Percentiles rank a stretch among this genome's conserved stretches.
phyloP scores from a whole-genome alignment of 1,140 invertebrate genomes.

The Papilio polyxenes region DNA sequence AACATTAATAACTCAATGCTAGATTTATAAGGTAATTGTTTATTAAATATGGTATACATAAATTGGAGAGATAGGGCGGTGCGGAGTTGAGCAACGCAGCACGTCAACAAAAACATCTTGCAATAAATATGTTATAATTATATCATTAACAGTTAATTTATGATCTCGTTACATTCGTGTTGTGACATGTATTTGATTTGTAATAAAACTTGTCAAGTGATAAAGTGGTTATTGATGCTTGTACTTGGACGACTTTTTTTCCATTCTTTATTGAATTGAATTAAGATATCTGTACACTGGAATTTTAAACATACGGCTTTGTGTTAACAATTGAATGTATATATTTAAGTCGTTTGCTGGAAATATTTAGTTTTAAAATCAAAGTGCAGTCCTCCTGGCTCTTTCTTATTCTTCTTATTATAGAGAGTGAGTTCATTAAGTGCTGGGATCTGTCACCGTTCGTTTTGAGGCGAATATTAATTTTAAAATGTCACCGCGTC shows the following conservation, averaged over 20 bases:
- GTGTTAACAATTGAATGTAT: too few relatives aligned
- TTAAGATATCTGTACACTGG: not conserved
- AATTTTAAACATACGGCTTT: too few relatives aligned
- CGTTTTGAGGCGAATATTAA: conserved; percentile 59
- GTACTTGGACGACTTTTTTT: not conserved
- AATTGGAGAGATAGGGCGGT: conserved; percentile 22
- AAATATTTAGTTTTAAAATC: not conserved
- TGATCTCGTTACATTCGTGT: conserved; percentile 20
- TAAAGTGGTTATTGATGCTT: not conserved
- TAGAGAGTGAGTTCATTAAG: conserved; percentile 43
- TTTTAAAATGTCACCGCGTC: conserved; percentile 62
- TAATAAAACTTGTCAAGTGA: conserved; percentile 20
- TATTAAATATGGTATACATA: conserved; percentile 36
- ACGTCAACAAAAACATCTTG: conserved; percentile 33
- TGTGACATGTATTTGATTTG: conserved; percentile 18
- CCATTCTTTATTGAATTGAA: not conserved
- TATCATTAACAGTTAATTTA: conserved; percentile 31
- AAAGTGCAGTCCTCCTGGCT: not conserved
- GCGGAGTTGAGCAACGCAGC: not conserved
- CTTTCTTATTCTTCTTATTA: not conserved
- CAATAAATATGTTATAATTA: conserved; percentile 38
- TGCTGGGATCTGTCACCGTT: conserved; percentile 43
- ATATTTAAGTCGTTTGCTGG: not conserved
- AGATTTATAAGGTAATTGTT: conserved; percentile 38
- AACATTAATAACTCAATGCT: conserved; percentile 37